Percentiles rank a stretch among this genome's conserved stretches.
Conservation (phyloP, 2,797 vertebrate genomes). For the Tarsius wallacei region DNA sequence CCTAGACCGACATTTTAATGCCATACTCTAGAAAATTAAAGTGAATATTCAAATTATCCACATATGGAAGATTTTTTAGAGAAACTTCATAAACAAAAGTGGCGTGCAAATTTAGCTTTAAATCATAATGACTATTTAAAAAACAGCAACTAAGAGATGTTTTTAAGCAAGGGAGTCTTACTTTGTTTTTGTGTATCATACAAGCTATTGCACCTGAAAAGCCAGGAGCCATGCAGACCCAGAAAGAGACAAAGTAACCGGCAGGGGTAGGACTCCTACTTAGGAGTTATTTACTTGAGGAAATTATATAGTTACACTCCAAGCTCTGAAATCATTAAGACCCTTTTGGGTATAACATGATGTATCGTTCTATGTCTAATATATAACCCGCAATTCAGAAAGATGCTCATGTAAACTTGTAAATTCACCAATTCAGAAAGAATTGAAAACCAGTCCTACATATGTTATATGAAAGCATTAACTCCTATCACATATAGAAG, state of each 20-base stretch:
- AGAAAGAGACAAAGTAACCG: background rate
- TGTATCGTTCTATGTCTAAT: background rate
- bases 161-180: constrained; percentile 60
- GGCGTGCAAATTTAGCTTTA: constrained; percentile 74
- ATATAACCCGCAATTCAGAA: background rate
- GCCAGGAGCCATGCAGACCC: background rate
- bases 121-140: constrained; percentile 59
- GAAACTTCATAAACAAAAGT: constrained; percentile 77
- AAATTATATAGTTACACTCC: constrained; percentile 21
- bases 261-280: background rate
- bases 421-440: background rate
- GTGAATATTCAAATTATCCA: constrained; percentile 77
- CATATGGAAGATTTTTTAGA: constrained; percentile 69
- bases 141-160: constrained; percentile 68
- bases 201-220: background rate
- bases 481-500: background rate
- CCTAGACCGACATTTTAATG: constrained; percentile 76
- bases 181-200: constrained; percentile 28
- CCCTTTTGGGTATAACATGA: background rate
- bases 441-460: constrained; percentile 2
- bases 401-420: background rate
- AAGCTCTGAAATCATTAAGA: background rate
- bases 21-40: constrained; percentile 73
- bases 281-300: constrained; percentile 21
- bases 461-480: background rate